Conservation (phyloP, 2,888 invertebrate genomes). For the Pristionchus mayeri region DNA sequence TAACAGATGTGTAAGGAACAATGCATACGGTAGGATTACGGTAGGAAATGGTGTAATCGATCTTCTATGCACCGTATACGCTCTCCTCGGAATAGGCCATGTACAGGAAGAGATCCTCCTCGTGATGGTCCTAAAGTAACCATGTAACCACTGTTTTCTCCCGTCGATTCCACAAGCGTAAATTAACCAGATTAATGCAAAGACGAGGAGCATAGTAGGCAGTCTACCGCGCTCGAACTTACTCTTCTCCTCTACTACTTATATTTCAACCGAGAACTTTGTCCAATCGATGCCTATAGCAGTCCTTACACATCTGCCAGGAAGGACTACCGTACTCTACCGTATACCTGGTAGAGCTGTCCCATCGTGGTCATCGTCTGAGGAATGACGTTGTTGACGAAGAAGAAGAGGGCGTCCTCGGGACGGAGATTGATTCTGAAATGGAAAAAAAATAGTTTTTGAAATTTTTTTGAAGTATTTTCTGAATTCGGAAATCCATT, state of each 20-base stretch:
- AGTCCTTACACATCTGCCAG: no score
- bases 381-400: conserved; percentile 96
- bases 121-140: conserved; percentile 94
- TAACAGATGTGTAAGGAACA: no score
- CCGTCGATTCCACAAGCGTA: background rate
- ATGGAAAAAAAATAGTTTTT: no score
- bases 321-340: no score
- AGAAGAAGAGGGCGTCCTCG: conserved; percentile 96
- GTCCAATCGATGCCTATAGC: background rate
- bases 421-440: conserved; percentile 88
- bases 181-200: background rate
- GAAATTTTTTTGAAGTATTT: no score
- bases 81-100: conserved; percentile 99
- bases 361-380: conserved; percentile 97
- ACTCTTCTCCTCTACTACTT: conserved; percentile 5
- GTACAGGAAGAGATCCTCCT: conserved; percentile 99
- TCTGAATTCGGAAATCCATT: background rate
- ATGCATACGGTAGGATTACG: background rate
- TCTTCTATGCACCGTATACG: conserved; percentile 86
- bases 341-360: conserved; percentile 86
- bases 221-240: conserved; percentile 43
- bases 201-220: background rate
- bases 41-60: background rate
- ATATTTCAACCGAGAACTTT: background rate
- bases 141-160: no score